Conservation (phyloP, 1,140 invertebrate species). For the Cherax destructor region DNA sequence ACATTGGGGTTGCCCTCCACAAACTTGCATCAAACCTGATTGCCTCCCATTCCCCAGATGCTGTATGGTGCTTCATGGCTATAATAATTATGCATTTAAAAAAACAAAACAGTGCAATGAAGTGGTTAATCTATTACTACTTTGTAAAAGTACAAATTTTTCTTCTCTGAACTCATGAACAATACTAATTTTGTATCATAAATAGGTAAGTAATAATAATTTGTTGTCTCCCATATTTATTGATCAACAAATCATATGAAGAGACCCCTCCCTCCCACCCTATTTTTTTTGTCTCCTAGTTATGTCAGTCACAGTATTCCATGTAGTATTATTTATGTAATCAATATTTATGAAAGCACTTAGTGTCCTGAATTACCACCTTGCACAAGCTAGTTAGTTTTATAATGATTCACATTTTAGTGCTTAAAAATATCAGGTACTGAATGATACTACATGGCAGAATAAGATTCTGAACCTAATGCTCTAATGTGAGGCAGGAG, state of each 20-base stretch:
- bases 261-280: background rate
- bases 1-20: no score
- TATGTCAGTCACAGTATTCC: background rate
- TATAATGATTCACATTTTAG: background rate
- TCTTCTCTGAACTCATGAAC: no score
- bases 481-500: background rate
- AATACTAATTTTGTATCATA: no score
- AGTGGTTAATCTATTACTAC: background rate
- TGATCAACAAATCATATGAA: slow-evolving; percentile 1
- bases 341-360: slow-evolving; percentile 4
- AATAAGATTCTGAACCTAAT: background rate
- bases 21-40: no score
- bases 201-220: background rate
- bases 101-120: background rate
- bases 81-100: no score
- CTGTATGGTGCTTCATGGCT: no score
- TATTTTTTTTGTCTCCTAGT: background rate
- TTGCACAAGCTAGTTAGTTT: background rate
- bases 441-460: slow-evolving; percentile 7
- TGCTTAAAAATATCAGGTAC: slow-evolving; percentile 10
- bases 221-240: background rate
- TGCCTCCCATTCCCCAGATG: no score
- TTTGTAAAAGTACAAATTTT: background rate
- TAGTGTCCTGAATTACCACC: background rate
- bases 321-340: slow-evolving; percentile 1